Evolutionary conservation across 2,113 vertebrate genomes (phyloP).

Genomic region (Meles meles): DNA sequence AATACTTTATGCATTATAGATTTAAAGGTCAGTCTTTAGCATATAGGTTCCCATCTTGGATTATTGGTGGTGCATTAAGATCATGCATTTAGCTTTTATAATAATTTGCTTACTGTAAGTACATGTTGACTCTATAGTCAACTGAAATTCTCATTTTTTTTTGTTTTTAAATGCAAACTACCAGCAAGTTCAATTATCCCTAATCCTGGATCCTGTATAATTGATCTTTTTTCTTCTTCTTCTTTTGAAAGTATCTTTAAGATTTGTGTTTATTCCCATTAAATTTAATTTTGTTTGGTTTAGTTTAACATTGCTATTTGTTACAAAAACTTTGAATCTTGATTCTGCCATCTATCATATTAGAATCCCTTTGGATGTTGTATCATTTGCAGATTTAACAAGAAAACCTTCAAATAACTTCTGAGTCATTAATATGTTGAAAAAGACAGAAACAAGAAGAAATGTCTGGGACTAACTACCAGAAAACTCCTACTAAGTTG

Average conservation of each 20-base stretch:
- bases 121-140: neutral
- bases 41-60: neutral
- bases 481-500: neutral
- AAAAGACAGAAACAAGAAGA: neutral
- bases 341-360: slow-evolving; percentile 7
- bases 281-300: slow-evolving; percentile 16
- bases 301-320: neutral
- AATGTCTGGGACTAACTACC: neutral
- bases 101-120: neutral
- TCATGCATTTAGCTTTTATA: neutral
- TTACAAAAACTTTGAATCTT: slow-evolving; percentile 16
- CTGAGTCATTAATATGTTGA: neutral
- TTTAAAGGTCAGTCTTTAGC: neutral
- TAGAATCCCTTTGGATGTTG: slow-evolving; percentile 8
- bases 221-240: neutral
- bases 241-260: neutral
- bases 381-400: slow-evolving; percentile 7
- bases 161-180: neutral
- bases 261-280: neutral
- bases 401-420: slow-evolving; percentile 17
- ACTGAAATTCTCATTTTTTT: neutral
- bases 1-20: neutral
- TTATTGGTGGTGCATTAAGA: neutral
- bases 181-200: neutral
- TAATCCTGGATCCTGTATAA: neutral